Percentiles rank a stretch among this genome's conserved stretches.
phyloP scores from a whole-genome alignment of 2,797 vertebrate genomes.

The Spatula clypeata region DNA sequence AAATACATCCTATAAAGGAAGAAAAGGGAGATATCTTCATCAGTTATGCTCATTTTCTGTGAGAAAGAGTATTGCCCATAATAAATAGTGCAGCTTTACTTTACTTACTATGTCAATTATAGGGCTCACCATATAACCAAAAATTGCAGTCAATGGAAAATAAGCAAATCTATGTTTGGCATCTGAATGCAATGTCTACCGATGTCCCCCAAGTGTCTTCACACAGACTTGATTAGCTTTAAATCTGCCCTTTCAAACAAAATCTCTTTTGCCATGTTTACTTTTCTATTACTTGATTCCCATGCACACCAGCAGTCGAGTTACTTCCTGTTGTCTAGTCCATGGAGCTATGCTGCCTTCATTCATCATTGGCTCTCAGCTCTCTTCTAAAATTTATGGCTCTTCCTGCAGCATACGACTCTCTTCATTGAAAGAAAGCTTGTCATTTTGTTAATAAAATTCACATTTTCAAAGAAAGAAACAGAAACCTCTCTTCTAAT shows the following conservation, averaged over 20 bases:
- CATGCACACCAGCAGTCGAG: background rate
- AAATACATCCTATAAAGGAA: background rate
- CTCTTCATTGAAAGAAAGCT: constrained; percentile 18
- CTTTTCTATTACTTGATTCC: background rate
- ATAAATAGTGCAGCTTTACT: background rate
- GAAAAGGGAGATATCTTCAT: background rate
- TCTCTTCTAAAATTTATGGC: background rate
- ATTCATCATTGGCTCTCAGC: background rate
- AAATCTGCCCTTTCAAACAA: background rate
- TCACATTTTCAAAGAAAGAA: constrained; percentile 44
- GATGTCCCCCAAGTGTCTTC: background rate
- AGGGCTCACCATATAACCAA: background rate
- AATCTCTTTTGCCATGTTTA: background rate
- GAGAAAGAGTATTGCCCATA: background rate
- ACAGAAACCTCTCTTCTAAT: constrained; percentile 25
- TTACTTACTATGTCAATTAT: background rate
- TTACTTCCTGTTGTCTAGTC: background rate
- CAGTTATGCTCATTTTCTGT: background rate
- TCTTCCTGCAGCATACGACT: background rate
- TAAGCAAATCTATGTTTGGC: background rate
- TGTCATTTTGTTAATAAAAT: constrained; percentile 36
- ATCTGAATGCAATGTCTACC: background rate
- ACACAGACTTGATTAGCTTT: background rate
- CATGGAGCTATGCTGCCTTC: background rate
- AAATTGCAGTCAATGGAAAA: background rate